Conservation (phyloP, 2,113 vertebrate species). For the Podarcis raffonei region DNA sequence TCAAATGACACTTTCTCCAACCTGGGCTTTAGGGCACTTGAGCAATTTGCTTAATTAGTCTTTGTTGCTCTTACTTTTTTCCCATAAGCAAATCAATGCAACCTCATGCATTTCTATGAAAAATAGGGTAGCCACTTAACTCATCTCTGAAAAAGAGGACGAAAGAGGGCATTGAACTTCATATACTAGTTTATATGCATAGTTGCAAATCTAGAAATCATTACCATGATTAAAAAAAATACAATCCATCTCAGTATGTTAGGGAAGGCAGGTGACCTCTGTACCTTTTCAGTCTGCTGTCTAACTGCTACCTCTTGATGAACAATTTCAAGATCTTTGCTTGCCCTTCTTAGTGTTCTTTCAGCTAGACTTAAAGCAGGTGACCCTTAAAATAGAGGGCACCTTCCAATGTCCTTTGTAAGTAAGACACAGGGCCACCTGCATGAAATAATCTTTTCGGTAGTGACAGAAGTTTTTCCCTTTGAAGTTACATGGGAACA, state of each 20-base stretch:
- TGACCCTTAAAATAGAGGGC: too few species aligned
- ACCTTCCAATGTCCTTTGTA: too few species aligned
- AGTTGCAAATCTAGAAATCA: not conserved
- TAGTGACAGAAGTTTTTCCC: too few species aligned
- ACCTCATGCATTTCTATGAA: conserved; percentile 50
- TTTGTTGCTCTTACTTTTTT: conserved; percentile 65
- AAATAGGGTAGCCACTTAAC: conserved; percentile 17
- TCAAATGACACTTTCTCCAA: conserved; percentile 60
- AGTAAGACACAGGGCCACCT: too few species aligned
- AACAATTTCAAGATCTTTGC: too few species aligned
- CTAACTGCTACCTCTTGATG: not conserved
- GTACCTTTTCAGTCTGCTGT: not conserved
- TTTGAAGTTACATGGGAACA: too few species aligned
- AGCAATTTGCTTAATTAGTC: conserved; percentile 68
- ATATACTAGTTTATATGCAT: not conserved
- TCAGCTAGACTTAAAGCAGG: too few species aligned
- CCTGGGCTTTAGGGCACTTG: conserved; percentile 43
- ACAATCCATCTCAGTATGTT: not conserved
- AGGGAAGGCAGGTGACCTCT: not conserved
- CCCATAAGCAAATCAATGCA: conserved; percentile 60
- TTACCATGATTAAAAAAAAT: not conserved
- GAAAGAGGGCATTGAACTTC: not conserved
- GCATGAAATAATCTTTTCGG: too few species aligned
- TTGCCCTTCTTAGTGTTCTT: too few species aligned
- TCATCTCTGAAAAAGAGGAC: not conserved